Percentiles rank a stretch among this genome's conserved stretches.
These are phyloP conservation scores for Drosophila lutescens DNA, from an alignment of 2,888 invertebrate genomes.

Conservation along the genomic window DNA sequence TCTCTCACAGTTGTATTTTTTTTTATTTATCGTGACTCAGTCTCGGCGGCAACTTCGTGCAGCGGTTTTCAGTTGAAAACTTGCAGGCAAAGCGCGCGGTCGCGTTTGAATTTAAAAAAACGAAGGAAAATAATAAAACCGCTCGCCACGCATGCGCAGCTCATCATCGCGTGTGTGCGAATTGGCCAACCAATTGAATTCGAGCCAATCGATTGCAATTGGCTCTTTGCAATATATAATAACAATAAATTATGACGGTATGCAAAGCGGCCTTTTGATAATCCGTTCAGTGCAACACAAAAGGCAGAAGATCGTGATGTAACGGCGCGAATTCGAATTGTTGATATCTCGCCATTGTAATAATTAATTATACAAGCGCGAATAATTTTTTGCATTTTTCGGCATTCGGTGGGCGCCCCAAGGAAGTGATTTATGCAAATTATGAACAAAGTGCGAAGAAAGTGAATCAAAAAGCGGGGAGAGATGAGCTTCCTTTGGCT, in stretches of 20 bases:
- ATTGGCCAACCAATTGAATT: conserved; percentile 40
- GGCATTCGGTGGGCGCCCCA: conserved; percentile 10
- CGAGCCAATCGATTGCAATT: conserved; percentile 53
- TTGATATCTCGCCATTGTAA: conserved; percentile 27
- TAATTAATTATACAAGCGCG: conserved; percentile 33
- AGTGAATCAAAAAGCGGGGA: conserved; percentile 31
- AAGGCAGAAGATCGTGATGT: conserved; percentile 28
- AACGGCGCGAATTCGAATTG: conserved; percentile 28
- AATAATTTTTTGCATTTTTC: conserved; percentile 5
- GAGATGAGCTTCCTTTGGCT: conserved; percentile 17
- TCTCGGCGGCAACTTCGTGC: conserved; percentile 9
- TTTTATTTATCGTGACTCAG: conserved; percentile 16
- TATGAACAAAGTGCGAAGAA: conserved; percentile 26
- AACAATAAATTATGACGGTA: conserved; percentile 56
- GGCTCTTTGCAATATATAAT: conserved; percentile 50
- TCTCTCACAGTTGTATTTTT: conserved; percentile 12
- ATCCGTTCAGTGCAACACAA: conserved; percentile 35
- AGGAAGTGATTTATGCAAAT: conserved; percentile 45
- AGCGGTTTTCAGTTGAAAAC: conserved; percentile 50
- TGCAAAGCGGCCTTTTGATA: conserved; percentile 43
- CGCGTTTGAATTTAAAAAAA: conserved; percentile 1
- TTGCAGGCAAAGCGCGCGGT: conserved; percentile 58
- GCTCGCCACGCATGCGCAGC: conserved; percentile 54
- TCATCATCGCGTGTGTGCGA: conserved; percentile 52
- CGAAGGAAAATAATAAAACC: conserved; percentile 1